phyloP scores from a whole-genome alignment of 2,888 invertebrate species.

The Catotricha subobsoleta region DNA sequence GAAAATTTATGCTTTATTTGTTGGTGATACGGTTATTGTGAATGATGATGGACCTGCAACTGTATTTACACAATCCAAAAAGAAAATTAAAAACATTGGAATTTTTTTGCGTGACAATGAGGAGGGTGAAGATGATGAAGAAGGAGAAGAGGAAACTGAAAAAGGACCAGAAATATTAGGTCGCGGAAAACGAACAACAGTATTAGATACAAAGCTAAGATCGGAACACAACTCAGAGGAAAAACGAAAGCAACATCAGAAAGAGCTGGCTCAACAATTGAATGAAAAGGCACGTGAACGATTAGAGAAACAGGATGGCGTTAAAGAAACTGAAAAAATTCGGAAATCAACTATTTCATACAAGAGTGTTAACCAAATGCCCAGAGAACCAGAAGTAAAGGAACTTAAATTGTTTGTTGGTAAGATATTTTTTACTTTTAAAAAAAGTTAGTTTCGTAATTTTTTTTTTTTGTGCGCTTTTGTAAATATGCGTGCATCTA shows the following conservation, averaged over 20 bases:
- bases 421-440: too few relatives aligned
- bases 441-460: too few relatives aligned
- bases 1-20: constrained; percentile 79
- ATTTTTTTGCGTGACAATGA: constrained; percentile 86
- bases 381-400: constrained; percentile 80
- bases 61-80: constrained; percentile 79
- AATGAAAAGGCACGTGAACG: constrained; percentile 89
- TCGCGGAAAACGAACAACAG: constrained; percentile 69
- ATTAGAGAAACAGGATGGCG: constrained; percentile 69
- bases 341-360: constrained; percentile 92
- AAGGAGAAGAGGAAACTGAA: constrained; percentile 49
- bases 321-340: constrained; percentile 73
- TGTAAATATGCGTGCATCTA: too few relatives aligned
- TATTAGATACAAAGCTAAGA: constrained; percentile 81
- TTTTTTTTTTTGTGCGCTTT: too few relatives aligned
- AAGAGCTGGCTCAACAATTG: constrained; percentile 73
- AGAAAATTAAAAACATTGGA: constrained; percentile 87
- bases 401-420: constrained; percentile 90
- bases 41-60: constrained; percentile 76
- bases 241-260: constrained; percentile 91
- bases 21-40: constrained; percentile 94
- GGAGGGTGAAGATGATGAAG: constrained; percentile 64
- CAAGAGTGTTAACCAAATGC: constrained; percentile 81
- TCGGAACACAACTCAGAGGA: constrained; percentile 94
- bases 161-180: constrained; percentile 27